Base-by-base conservation (phyloP, 2,888 invertebrate genomes). In the Diaprepes abbreviatus region DNA sequence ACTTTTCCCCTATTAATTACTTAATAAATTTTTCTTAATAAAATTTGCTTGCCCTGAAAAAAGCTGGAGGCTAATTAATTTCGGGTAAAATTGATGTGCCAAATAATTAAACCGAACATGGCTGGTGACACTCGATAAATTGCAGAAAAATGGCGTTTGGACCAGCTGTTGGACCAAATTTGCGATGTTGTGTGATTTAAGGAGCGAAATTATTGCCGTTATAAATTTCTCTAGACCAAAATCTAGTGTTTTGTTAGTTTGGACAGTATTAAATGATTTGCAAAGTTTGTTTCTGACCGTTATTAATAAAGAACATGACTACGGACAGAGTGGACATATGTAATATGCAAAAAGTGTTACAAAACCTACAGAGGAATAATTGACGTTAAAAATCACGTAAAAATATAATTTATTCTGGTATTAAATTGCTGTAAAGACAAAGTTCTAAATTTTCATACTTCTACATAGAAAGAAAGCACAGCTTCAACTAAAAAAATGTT, bases 61-160 rank as follows among this genome's bases (percentile, higher is more conserved):
- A 63, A 45, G 31, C 45, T 57, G 12, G 54, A 33, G 21, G 19
- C 35, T 66, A 71, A 71, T 71, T 71, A 71, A 71, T 71, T 63
- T 57, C 71, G 16, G 63, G 52, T 52, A 21, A 52, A 71, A 71
- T 71, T 67, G 65, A 71, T 71, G 67, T 64, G 64, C 21, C 67
- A 64, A 68, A 68, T 71, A 71, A 71, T 71, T 71, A 71, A 71
- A 67, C 57, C 54, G 67, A 71, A 55, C 71, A 71, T 67, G 67
- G 71, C 38, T 57, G 59, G 74, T 74, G 78, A 77, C 77, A 75
- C 72, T 63, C 71, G 73, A 75, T 74, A 74, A 74, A 76, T 77
- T 74, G 73, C 72, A 69, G 70, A 74, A 77, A 77, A 77, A 77
- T 77, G 71, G 71, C 73, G 60, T 55, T 60, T 28, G 43, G 67